phyloP scores from a whole-genome alignment of 1,140 invertebrate species.

The Scaptomyza pallida region DNA sequence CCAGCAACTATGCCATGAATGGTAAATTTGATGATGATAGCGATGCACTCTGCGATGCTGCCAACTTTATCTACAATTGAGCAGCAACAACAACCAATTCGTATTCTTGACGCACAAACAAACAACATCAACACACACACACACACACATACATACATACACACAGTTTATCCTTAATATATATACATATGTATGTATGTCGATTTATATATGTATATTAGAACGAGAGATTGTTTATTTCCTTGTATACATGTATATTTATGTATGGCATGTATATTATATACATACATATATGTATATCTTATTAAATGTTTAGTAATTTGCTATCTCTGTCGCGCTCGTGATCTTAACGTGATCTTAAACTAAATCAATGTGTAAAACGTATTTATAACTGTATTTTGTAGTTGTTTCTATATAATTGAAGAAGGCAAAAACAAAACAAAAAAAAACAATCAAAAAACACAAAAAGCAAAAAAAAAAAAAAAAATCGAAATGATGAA shows the following conservation, averaged over 20 bases:
- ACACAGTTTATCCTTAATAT: conserved; percentile 8
- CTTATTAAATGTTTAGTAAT: conserved; percentile 40
- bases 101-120: conserved; percentile 30
- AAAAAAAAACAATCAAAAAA: conserved; percentile 4
- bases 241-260: conserved; percentile 8
- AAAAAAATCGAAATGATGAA: conserved; percentile 9
- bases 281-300: conserved; percentile 39
- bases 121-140: conserved; percentile 5
- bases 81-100: conserved; percentile 7
- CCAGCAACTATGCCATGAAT: conserved; percentile 81
- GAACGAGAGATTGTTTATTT: conserved; percentile 11
- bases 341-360: conserved; percentile 81
- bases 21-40: conserved; percentile 82
- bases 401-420: conserved; percentile 61
- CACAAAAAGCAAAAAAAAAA: conserved; percentile 11
- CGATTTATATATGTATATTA: conserved; percentile 36
- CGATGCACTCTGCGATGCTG: conserved; percentile 80
- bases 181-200: conserved; percentile 36
- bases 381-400: conserved; percentile 67
- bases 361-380: conserved; percentile 78
- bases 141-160: conserved; percentile 18
- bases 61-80: conserved; percentile 83
- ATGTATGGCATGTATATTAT: conserved; percentile 16
- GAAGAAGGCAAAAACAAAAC: conserved; percentile 13
- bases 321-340: conserved; percentile 79